Percentiles rank a stretch among this genome's conserved stretches.
Evolutionary conservation across 1,140 invertebrate genomes (phyloP).

Genomic region (Oncopodura yosiiana): DNA sequence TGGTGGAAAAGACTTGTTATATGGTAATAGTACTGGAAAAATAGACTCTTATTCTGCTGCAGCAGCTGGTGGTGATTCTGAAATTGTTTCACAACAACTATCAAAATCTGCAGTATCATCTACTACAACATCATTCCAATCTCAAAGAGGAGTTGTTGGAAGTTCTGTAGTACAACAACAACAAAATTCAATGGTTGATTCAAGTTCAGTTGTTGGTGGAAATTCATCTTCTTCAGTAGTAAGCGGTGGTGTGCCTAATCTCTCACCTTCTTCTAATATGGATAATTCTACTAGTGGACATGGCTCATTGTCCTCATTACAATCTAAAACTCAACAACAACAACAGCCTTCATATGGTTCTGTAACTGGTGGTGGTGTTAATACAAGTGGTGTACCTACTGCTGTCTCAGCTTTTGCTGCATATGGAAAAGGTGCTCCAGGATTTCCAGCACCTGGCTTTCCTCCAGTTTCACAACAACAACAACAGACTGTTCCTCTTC

Average conservation of each 20-base stretch:
- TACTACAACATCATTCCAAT: constrained; percentile 28
- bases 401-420: constrained; percentile 32
- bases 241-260: constrained; percentile 11
- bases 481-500: constrained; percentile 6
- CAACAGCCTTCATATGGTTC: constrained; percentile 21
- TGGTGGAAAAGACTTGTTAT: constrained; percentile 24
- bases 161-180: neutral
- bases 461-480: constrained; percentile 16
- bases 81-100: constrained; percentile 9
- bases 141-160: constrained; percentile 14
- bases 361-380: constrained; percentile 6
- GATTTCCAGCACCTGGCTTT: constrained; percentile 34
- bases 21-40: constrained; percentile 15
- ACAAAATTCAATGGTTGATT: neutral
- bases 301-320: constrained; percentile 12
- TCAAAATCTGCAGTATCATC: constrained; percentile 13
- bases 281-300: constrained; percentile 7
- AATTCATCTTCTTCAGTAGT: neutral
- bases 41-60: constrained; percentile 20
- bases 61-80: constrained; percentile 22
- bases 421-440: constrained; percentile 29
- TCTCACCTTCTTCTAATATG: constrained; percentile 23
- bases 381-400: too few species aligned
- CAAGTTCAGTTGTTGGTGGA: too few species aligned
- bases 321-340: constrained; percentile 23